Conservation (phyloP, 1,140 invertebrate species). For the Idris sp. region DNA sequence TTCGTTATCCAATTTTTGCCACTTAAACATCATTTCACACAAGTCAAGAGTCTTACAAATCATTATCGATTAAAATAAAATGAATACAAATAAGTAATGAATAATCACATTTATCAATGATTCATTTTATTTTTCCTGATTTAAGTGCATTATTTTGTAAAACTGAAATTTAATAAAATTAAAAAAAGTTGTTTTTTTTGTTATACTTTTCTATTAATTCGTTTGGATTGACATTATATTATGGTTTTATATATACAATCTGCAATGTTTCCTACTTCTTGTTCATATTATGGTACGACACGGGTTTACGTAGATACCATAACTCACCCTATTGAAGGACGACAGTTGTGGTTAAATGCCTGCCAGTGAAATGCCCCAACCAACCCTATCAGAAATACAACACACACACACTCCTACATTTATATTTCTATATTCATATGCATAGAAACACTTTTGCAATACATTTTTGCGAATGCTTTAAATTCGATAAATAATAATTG, state of each 20-base stretch:
- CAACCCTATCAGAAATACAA: slow-evolving; percentile 58
- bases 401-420: slow-evolving; percentile 31
- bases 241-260: slow-evolving; percentile 30
- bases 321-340: slow-evolving; percentile 73
- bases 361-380: slow-evolving; percentile 67
- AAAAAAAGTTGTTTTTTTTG: background rate
- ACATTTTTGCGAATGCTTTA: too few species aligned
- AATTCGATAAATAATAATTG: too few species aligned
- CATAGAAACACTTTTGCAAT: slow-evolving; percentile 6
- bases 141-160: too few species aligned
- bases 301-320: slow-evolving; percentile 58
- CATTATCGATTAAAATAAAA: too few species aligned
- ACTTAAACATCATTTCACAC: too few species aligned
- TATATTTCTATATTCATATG: slow-evolving; percentile 53
- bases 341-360: slow-evolving; percentile 78
- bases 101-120: too few species aligned
- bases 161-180: background rate
- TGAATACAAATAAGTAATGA: too few species aligned
- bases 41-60: too few species aligned
- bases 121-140: too few species aligned
- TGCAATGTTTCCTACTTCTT: slow-evolving; percentile 42
- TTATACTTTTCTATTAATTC: slow-evolving; percentile 28
- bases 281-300: slow-evolving; percentile 45
- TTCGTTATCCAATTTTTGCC: too few species aligned
- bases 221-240: slow-evolving; percentile 18